Conservation (phyloP, 2,888 invertebrate species). For the Anthoptus insignis region DNA sequence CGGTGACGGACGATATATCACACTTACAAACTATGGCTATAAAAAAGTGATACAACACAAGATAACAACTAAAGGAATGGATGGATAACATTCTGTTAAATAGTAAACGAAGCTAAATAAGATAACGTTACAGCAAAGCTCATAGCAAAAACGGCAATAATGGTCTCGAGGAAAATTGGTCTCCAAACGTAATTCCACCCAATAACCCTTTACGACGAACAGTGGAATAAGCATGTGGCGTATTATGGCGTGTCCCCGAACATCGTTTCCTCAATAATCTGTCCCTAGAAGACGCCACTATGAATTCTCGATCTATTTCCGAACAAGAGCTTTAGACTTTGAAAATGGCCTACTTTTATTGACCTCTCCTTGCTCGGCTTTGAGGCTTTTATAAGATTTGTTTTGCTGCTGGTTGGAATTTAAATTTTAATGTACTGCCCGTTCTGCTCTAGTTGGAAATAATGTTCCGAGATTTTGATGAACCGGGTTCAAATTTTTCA, state of each 20-base stretch:
- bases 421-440: too few relatives aligned
- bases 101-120: constrained; percentile 1
- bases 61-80: neutral
- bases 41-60: too few relatives aligned
- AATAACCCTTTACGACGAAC: constrained; percentile 71
- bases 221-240: constrained; percentile 65
- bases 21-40: too few relatives aligned
- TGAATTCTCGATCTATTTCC: constrained; percentile 50
- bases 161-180: constrained; percentile 14
- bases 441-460: too few relatives aligned
- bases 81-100: neutral
- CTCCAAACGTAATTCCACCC: constrained; percentile 42
- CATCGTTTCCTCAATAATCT: constrained; percentile 70
- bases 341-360: constrained; percentile 35
- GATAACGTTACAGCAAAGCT: constrained; percentile 16
- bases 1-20: too few relatives aligned
- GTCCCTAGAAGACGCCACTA: constrained; percentile 56
- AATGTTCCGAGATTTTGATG: too few relatives aligned
- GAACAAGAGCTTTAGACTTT: constrained; percentile 33
- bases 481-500: too few relatives aligned
- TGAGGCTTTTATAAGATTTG: constrained; percentile 33
- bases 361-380: constrained; percentile 27
- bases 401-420: constrained; percentile 6
- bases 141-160: constrained; percentile 11
- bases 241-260: constrained; percentile 67